Conservation (phyloP, 2,888 invertebrate genomes). For the Harpagoxenus sublaevis region DNA sequence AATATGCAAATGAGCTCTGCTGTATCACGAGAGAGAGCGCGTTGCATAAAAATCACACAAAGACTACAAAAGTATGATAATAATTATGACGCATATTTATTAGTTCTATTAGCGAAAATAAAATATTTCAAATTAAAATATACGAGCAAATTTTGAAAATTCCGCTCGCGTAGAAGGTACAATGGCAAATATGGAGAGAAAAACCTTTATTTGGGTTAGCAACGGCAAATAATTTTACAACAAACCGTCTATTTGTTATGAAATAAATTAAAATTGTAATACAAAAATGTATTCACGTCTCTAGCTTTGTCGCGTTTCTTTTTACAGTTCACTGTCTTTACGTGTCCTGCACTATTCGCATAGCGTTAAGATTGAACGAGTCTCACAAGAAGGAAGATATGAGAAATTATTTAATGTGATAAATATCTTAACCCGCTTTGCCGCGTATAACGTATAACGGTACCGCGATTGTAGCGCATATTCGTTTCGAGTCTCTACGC, state of each 20-base stretch:
- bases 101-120: conserved; percentile 20
- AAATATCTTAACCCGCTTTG: conserved; percentile 54
- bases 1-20: conserved; percentile 44
- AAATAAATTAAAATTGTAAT: conserved; percentile 9
- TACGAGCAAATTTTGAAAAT: conserved; percentile 4
- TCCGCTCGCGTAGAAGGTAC: background rate
- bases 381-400: conserved; percentile 25
- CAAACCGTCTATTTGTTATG: background rate
- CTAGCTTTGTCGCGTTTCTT: background rate
- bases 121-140: conserved; percentile 29
- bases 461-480: conserved; percentile 48
- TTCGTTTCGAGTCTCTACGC: conserved; percentile 55
- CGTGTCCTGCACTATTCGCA: conserved; percentile 16
- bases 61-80: conserved; percentile 42
- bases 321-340: background rate
- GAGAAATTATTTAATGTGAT: conserved; percentile 56
- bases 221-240: background rate
- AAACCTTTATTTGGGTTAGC: background rate
- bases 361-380: conserved; percentile 45
- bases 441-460: conserved; percentile 42
- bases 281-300: background rate
- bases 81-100: conserved; percentile 31
- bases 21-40: background rate
- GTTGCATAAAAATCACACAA: conserved; percentile 36
- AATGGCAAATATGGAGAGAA: background rate